Percentiles rank a stretch among this genome's conserved stretches.
Conservation (phyloP, 1,140 invertebrate genomes). For the Ridgeia piscesae region DNA sequence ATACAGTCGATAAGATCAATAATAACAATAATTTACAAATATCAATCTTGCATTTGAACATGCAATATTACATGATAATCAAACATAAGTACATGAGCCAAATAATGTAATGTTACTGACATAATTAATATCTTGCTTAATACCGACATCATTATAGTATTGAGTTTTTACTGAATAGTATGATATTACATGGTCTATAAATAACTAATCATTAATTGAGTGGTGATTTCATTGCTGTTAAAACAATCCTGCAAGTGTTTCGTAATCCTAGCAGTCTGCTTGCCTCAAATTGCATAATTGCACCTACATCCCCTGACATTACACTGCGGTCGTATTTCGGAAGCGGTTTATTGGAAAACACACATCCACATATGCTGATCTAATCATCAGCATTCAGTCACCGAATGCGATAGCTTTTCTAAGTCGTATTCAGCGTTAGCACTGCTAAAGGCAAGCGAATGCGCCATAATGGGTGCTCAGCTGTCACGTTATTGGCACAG, state of each 20-base stretch:
- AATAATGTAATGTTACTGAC: too few species aligned
- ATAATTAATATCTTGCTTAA: not conserved
- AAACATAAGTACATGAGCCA: too few species aligned
- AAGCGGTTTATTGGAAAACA: not conserved
- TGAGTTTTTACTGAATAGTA: not conserved
- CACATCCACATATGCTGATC: not conserved
- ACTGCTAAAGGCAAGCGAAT: not conserved
- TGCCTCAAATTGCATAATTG: not conserved
- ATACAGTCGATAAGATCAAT: too few species aligned
- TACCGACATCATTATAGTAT: not conserved
- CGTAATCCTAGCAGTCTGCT: not conserved
- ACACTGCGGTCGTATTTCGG: not conserved
- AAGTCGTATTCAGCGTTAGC: not conserved
- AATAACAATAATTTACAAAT: too few species aligned
- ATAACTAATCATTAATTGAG: not conserved
- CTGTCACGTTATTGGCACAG: not conserved
- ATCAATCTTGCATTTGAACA: too few species aligned
- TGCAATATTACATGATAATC: too few species aligned
- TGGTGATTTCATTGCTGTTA: not conserved
- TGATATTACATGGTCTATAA: too few species aligned
- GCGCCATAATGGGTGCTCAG: not conserved
- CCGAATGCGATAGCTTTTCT: not conserved
- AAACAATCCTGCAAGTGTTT: not conserved
- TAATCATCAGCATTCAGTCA: not conserved
- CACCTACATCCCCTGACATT: not conserved